Percentiles rank a stretch among this genome's conserved stretches.
phyloP scores from a whole-genome alignment of 2,797 vertebrate genomes.

The Pyrrhura leucotis region DNA sequence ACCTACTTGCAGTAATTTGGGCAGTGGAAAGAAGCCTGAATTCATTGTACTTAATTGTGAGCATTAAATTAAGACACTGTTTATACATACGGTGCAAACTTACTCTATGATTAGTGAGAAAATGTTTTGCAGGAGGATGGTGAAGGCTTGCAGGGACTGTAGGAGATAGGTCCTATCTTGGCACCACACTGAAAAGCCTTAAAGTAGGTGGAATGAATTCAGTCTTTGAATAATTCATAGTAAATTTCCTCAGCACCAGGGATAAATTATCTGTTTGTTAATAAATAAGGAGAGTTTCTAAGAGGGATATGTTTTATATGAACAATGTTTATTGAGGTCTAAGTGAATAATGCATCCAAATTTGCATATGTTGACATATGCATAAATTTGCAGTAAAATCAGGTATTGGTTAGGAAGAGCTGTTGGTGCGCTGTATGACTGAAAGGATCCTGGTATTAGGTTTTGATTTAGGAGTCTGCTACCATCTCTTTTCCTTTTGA shows the following conservation, averaged over 20 bases:
- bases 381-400: neutral
- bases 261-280: neutral
- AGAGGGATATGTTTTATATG: neutral
- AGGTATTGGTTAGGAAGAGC: neutral
- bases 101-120: neutral
- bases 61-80: neutral
- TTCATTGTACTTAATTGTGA: neutral
- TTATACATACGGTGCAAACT: neutral
- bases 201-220: neutral
- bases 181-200: neutral
- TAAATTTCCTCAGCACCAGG: neutral
- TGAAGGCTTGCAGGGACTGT: neutral
- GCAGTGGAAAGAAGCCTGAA: neutral
- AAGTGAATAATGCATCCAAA: neutral
- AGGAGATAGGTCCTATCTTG: neutral
- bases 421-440: neutral
- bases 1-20: neutral
- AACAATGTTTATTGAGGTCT: neutral
- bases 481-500: neutral
- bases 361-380: neutral
- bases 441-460: rapidly evolving
- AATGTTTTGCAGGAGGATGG: neutral
- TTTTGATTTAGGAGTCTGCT: neutral
- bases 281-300: neutral
- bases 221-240: neutral